Conservation (phyloP, 1,140 invertebrate genomes). For the Cyclargus thomasi region DNA sequence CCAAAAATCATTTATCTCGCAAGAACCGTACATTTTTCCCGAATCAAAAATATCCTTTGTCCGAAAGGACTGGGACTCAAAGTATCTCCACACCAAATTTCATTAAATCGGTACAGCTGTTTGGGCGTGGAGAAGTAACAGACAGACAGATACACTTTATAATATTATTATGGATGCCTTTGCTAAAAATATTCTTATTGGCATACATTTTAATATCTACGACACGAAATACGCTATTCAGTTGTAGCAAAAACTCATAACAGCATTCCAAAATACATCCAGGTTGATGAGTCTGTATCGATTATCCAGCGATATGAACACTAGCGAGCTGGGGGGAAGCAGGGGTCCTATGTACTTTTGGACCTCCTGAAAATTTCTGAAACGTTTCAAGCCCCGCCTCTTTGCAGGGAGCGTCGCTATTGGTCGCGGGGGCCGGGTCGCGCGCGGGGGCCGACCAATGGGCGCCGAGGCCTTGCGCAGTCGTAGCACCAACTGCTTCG, state of each 20-base stretch:
- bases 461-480: constrained; percentile 56
- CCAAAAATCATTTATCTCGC: too few species aligned
- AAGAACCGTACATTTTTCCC: too few species aligned
- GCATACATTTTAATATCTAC: too few species aligned
- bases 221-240: too few species aligned
- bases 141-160: too few species aligned
- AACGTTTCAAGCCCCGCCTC: constrained; percentile 65
- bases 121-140: too few species aligned
- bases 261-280: neutral
- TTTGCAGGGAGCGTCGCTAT: constrained; percentile 50
- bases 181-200: too few species aligned
- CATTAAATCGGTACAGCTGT: too few species aligned
- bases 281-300: constrained; percentile 15
- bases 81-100: too few species aligned
- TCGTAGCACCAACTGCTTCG: constrained; percentile 48
- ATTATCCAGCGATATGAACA: constrained; percentile 7
- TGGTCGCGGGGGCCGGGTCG: constrained; percentile 47
- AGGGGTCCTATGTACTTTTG: constrained; percentile 54
- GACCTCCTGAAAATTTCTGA: constrained; percentile 67
- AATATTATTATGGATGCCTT: too few species aligned
- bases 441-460: constrained; percentile 54
- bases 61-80: too few species aligned
- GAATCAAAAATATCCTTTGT: too few species aligned
- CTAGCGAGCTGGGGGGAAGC: constrained; percentile 34
- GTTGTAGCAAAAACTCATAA: neutral